Evolutionary conservation across 2,113 vertebrate species (phyloP), one percentile per base, ranked within the genome.

Genomic region (Chloropsis hardwickii): DNA sequence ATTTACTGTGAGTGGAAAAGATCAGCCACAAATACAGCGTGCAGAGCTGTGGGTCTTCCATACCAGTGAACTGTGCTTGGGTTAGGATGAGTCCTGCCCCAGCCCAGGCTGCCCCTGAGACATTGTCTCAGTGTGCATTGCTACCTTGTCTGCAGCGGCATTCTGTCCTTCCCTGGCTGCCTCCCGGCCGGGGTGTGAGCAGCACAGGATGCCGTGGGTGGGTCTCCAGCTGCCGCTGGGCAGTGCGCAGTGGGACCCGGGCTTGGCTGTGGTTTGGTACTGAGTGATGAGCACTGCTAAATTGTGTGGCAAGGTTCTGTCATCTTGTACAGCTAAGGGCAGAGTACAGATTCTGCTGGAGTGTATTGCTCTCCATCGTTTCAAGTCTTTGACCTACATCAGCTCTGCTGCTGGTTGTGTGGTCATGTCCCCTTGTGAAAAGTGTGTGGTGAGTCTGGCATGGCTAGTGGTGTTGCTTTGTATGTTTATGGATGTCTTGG

Each of bases 131-230:
- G 33, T 73, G 25, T 51, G 29, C 28, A 9, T 19, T 77, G 19
- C 37, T 23, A n/a, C 21, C 37, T 47, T 70, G 7, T 7, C 27
- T 48, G 45, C 14, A 21, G 37, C 40, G 31, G 23, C 78, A 6
- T 69, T 57, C 14, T 77, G 15, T 80, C 16, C 23, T 64, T 45
- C 28, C 53, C 9, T 8, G 29, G 17, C 40, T 47, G 53, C 45
- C 21, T 65, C 4, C 28, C 28, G 8, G 0, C 0, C 0, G 3
- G 61, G 8, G 4, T 24, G 19, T 72, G 64, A 25, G 15, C 5
- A 3, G 45, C 50, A 5, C 31, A 3, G 17, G 29, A 10, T 11
- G 0, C 73, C 19, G 1, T 4, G 40, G 12, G 0, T 15, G 25
- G 15, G 29, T 82, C 44, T 64, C 14, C 27, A 33, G 60, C 44